Percentiles rank a stretch among this genome's conserved stretches.
Evolutionary conservation across 2,888 invertebrate species (phyloP).

Genomic region (Bimastos eiseni): DNA sequence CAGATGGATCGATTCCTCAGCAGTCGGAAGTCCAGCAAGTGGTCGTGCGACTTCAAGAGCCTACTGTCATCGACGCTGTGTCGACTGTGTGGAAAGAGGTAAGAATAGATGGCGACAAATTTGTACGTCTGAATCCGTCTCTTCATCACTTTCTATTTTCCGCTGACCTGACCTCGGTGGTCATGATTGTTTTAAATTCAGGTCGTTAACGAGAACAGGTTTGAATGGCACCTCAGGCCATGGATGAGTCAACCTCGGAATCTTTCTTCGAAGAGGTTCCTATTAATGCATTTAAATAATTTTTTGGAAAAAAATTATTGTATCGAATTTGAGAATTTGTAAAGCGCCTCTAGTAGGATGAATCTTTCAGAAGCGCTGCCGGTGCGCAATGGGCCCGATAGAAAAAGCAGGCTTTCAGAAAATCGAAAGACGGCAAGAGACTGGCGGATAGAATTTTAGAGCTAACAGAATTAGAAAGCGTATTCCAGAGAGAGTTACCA

Average conservation of each 20-base stretch:
- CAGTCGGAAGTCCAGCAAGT: constrained; percentile 25
- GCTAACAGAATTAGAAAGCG: too few relatives aligned
- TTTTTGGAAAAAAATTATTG: too few relatives aligned
- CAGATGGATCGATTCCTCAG: constrained; percentile 44
- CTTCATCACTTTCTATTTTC: neutral
- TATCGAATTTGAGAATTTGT: too few relatives aligned
- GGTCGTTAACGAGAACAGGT: neutral
- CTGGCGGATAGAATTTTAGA: too few relatives aligned
- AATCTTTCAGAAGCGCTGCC: too few relatives aligned
- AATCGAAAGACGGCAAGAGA: too few relatives aligned
- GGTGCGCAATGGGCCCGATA: too few relatives aligned
- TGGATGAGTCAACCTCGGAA: neutral
- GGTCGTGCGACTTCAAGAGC: constrained; percentile 23
- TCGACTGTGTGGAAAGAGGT: constrained; percentile 23
- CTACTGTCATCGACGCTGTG: neutral
- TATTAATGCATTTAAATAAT: too few relatives aligned
- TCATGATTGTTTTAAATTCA: neutral
- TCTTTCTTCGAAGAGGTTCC: too few relatives aligned
- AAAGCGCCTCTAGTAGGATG: too few relatives aligned
- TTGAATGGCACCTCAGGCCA: neutral
- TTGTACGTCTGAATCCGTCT: neutral
- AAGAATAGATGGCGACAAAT: neutral
- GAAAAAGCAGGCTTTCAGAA: too few relatives aligned
- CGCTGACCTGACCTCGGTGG: neutral
- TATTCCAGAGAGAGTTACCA: too few relatives aligned